A percentile compares a stretch with the other conserved stretches of the same genome.
phyloP scores from a whole-genome alignment of 1,140 invertebrate genomes.

The Plutomurus gul region DNA sequence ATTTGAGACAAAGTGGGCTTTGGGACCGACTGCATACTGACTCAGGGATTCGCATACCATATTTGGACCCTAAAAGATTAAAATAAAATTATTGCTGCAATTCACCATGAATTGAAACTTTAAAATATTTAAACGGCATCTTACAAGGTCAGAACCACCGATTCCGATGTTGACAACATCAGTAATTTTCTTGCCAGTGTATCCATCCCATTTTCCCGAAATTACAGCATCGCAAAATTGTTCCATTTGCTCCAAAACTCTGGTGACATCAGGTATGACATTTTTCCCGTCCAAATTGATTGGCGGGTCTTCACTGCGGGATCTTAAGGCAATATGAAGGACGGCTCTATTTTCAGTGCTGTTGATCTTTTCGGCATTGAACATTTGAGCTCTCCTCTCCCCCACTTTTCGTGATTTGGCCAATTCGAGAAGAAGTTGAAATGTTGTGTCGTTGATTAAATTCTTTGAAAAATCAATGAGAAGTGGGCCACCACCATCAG shows the following conservation, averaged over 20 bases:
- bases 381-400: conserved; percentile 88
- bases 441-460: conserved; percentile 76
- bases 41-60: conserved; percentile 99
- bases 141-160: conserved; percentile 94
- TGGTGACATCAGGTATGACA: conserved; percentile 92
- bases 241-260: conserved; percentile 93
- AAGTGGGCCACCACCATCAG: conserved; percentile 59
- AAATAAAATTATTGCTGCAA: not conserved
- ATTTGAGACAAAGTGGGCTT: conserved; percentile 97
- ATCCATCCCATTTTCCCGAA: conserved; percentile 78
- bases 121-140: conserved; percentile 33
- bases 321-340: conserved; percentile 91
- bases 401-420: conserved; percentile 83
- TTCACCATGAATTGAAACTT: not conserved
- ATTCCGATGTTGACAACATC: conserved; percentile 99
- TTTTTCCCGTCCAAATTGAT: conserved; percentile 88
- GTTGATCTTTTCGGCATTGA: conserved; percentile 92
- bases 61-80: conserved; percentile 76
- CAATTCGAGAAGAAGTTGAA: conserved; percentile 76
- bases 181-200: conserved; percentile 91
- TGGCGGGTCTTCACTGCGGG: conserved; percentile 72
- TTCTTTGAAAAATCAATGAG: conserved; percentile 97
- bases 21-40: conserved; percentile 83
- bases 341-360: conserved; percentile 97
- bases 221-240: conserved; percentile 80